These are phyloP conservation scores for Acanthosepion esculentum DNA, from an alignment of 2,888 invertebrate species.

Conservation along the genomic window DNA sequence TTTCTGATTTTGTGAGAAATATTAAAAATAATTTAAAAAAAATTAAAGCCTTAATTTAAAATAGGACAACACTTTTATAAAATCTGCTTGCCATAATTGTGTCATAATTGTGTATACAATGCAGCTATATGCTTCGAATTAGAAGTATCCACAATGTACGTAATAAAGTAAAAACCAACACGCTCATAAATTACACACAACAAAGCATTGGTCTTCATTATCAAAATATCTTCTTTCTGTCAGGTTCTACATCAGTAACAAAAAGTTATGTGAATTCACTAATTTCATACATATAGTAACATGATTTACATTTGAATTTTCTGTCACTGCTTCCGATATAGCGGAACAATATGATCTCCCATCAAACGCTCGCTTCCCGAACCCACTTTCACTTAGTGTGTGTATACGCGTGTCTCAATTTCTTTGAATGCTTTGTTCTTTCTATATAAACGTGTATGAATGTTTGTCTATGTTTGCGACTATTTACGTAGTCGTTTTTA, in stretches of 20 bases:
- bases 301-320: not conserved
- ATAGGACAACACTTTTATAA: too few species aligned
- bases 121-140: too few species aligned
- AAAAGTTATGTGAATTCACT: too few species aligned
- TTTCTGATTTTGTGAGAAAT: too few species aligned
- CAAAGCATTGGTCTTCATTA: not conserved
- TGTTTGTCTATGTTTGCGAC: constrained; percentile 11
- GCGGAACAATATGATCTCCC: not conserved
- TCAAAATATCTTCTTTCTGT: not conserved
- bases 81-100: too few species aligned
- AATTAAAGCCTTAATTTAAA: too few species aligned
- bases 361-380: too few species aligned
- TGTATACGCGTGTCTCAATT: not conserved
- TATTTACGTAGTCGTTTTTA: not conserved
- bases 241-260: not conserved
- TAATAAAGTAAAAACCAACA: too few species aligned
- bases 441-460: not conserved
- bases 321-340: not conserved
- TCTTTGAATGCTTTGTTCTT: not conserved
- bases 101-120: too few species aligned
- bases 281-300: not conserved
- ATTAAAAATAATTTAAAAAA: too few species aligned
- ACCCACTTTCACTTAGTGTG: not conserved
- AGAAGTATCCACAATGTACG: too few species aligned
- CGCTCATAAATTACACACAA: too few species aligned